These are phyloP conservation scores for Melanotaenia parkinsoni DNA, from an alignment of 2,797 vertebrate species.

Conservation along the genomic window DNA sequence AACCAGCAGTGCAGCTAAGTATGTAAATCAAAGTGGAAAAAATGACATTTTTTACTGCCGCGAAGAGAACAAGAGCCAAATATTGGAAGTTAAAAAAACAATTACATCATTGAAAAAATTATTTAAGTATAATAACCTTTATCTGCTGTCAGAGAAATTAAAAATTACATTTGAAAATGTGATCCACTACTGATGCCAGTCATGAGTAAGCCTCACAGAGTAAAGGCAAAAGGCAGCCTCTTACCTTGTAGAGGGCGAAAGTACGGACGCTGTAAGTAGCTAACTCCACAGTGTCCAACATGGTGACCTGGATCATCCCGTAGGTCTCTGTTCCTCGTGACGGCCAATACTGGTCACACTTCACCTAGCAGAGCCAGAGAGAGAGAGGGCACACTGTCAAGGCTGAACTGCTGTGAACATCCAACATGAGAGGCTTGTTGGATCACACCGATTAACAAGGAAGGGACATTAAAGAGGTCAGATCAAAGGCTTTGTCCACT, in stretches of 20 bases:
- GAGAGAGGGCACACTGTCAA: conserved; percentile 58
- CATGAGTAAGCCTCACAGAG: not conserved
- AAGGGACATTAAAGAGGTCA: conserved; percentile 66
- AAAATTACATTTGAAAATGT: conserved; percentile 51
- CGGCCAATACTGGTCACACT: conserved; percentile 97
- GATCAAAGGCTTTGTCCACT: conserved; percentile 63
- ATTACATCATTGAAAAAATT: conserved; percentile 47
- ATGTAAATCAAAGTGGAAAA: conserved; percentile 48
- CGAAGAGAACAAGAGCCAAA: conserved; percentile 50
- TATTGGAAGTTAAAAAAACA: conserved; percentile 56
- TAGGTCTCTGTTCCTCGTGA: conserved; percentile 83
- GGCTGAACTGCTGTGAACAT: conserved; percentile 40
- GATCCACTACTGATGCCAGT: conserved; percentile 31
- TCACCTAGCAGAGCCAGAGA: conserved; percentile 84
- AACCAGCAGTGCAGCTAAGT: conserved; percentile 36
- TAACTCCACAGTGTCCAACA: conserved; percentile 93
- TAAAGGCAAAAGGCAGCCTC: conserved; percentile 27
- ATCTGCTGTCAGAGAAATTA: conserved; percentile 52
- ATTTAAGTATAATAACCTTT: conserved; percentile 48
- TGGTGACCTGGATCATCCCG: conserved; percentile 94
- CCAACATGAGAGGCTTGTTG: conserved; percentile 48
- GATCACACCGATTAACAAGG: conserved; percentile 72
- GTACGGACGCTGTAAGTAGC: conserved; percentile 95
- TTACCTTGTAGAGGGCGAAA: conserved; percentile 94
- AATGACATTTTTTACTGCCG: conserved; percentile 32